phyloP scores from a whole-genome alignment of 2,797 vertebrate species.

The Anguilla anguilla region DNA sequence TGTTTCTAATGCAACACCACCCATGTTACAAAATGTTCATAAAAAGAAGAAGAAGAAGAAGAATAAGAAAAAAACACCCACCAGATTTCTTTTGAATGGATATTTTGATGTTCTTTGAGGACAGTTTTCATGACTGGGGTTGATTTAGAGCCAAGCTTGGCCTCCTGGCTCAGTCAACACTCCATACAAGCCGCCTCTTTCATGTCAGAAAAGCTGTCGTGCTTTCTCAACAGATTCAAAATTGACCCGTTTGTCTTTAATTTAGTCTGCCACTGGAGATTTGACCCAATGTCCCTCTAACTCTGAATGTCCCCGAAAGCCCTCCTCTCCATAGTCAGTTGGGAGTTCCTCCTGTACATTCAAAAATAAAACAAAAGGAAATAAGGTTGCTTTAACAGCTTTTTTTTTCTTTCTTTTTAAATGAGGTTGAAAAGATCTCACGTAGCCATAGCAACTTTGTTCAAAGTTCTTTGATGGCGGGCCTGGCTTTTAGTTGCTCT shows the following conservation, averaged over 20 bases:
- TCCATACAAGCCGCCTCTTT: not conserved
- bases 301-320: not conserved
- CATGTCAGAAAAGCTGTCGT: not conserved
- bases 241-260: not conserved
- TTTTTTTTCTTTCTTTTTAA: constrained; percentile 62
- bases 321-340: not conserved
- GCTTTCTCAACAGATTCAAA: not conserved
- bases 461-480: constrained; percentile 75
- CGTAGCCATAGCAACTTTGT: constrained; percentile 67
- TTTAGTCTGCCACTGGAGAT: not conserved
- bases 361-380: constrained; percentile 63
- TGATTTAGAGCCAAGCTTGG: not conserved
- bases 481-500: constrained; percentile 60
- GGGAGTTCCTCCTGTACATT: not conserved
- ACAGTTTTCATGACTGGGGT: not conserved
- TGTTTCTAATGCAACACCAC: constrained; percentile 29
- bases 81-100: not conserved
- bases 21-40: constrained; percentile 16
- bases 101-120: not conserved
- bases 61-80: too few relatives aligned
- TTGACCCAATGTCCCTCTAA: not conserved
- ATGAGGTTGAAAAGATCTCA: constrained; percentile 65
- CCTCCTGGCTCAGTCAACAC: not conserved
- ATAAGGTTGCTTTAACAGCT: constrained; percentile 64
- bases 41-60: not conserved